Percentiles rank a stretch among this genome's conserved stretches.
These are phyloP conservation scores for Microcebus murinus DNA, from an alignment of 2,113 vertebrate genomes.

Conservation along the genomic window DNA sequence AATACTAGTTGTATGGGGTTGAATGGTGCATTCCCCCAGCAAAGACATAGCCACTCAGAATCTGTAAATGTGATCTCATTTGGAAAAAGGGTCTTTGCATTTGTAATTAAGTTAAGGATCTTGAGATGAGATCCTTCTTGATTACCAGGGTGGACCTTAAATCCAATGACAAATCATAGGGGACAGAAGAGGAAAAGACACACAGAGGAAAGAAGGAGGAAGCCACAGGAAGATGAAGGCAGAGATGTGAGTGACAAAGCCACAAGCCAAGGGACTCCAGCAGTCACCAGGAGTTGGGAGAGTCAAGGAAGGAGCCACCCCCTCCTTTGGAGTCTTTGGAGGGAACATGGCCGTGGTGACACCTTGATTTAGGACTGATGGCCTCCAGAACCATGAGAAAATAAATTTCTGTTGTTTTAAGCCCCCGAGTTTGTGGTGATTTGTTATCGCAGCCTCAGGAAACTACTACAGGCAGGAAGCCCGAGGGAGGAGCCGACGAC, in stretches of 20 bases:
- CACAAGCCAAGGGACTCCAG: background rate
- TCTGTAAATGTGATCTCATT: background rate
- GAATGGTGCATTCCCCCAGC: background rate
- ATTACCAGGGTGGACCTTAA: background rate
- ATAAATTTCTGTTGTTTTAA: background rate
- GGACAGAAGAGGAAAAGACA: background rate
- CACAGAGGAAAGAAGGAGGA: background rate
- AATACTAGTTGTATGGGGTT: background rate
- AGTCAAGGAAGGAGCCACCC: background rate
- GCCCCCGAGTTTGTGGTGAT: background rate
- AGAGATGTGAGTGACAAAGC: background rate
- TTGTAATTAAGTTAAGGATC: background rate
- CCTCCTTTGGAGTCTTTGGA: background rate
- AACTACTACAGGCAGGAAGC: background rate
- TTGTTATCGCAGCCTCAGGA: background rate
- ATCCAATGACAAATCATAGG: background rate
- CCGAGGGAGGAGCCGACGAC: background rate
- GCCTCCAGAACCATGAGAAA: background rate
- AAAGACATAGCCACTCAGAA: background rate
- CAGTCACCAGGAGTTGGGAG: background rate
- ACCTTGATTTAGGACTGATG: background rate
- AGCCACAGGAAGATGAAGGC: background rate
- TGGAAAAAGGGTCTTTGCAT: background rate
- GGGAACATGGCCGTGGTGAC: background rate
- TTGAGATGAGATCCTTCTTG: background rate